Percentiles rank a stretch among this genome's conserved stretches.
phyloP scores from a whole-genome alignment of 2,113 vertebrate species.

The Brachypodius melanocephalos region DNA sequence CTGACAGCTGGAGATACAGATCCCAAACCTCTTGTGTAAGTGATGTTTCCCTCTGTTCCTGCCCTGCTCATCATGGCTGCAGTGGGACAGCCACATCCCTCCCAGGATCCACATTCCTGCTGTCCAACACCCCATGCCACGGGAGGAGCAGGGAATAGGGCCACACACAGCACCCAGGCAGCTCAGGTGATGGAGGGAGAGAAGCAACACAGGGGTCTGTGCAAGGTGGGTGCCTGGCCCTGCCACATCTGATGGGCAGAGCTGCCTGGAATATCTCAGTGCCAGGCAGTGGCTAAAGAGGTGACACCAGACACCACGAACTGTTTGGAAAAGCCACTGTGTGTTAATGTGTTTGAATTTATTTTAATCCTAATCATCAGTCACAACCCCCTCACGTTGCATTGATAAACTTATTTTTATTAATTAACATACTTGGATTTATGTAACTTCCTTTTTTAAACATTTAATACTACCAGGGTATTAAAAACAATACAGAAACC shows the following conservation, averaged over 20 bases:
- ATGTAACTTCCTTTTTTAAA: neutral
- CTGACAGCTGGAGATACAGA: neutral
- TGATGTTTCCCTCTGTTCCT: neutral
- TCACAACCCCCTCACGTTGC: neutral
- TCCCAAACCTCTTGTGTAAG: neutral
- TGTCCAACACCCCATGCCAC: fast-evolving
- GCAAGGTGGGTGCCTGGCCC: neutral
- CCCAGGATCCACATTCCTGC: neutral
- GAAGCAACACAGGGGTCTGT: fast-evolving
- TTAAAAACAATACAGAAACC: neutral
- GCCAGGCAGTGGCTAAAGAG: neutral
- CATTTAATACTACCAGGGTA: neutral
- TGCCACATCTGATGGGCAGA: neutral
- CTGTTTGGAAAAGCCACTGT: neutral
- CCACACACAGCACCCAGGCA: fast-evolving
- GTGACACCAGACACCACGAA: neutral
- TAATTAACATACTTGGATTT: neutral
- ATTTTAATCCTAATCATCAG: neutral
- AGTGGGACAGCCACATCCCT: neutral
- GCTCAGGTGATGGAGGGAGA: neutral
- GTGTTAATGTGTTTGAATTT: neutral
- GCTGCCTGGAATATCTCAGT: neutral
- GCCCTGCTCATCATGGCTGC: neutral
- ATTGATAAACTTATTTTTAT: neutral
- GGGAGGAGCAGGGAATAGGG: neutral